These are phyloP conservation scores for Apus apus DNA, from an alignment of 2,113 vertebrate species.

Conservation along the genomic window DNA sequence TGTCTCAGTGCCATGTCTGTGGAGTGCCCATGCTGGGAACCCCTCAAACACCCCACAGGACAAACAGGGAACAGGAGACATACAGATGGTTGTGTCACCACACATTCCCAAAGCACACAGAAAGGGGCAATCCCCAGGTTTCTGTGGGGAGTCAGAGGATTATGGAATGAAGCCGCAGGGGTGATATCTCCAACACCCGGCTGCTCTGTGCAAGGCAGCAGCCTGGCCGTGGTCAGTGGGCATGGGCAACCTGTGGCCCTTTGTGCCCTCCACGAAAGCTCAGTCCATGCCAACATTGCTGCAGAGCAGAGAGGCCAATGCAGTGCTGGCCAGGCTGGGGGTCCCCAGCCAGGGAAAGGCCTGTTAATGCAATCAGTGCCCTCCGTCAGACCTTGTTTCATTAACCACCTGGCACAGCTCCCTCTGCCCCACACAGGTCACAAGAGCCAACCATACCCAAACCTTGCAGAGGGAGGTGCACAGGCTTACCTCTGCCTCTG, in stretches of 20 bases:
- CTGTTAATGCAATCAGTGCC: neutral
- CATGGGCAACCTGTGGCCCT: rapidly evolving
- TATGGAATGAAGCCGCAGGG: neutral
- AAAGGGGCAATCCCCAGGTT: neutral
- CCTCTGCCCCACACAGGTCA: neutral
- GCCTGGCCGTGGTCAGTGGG: rapidly evolving
- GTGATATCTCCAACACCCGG: neutral
- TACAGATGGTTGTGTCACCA: neutral
- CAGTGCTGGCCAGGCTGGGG: rapidly evolving
- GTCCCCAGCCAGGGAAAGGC: neutral
- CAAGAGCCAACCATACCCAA: neutral
- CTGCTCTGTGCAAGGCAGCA: neutral
- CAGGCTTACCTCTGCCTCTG: neutral
- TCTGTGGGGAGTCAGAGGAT: neutral
- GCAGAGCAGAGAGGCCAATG: neutral
- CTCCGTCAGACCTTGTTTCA: neutral
- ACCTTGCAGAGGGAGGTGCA: neutral
- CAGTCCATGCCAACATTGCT: rapidly evolving
- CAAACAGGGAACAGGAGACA: rapidly evolving
- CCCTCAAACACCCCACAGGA: rapidly evolving
- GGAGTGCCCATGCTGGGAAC: neutral
- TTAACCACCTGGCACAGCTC: neutral
- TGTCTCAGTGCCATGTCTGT: neutral
- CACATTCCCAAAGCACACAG: rapidly evolving
- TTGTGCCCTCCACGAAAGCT: rapidly evolving